Evolutionary conservation across 2,797 vertebrate genomes (phyloP).

Genomic region (Sphaeramia orbicularis): DNA sequence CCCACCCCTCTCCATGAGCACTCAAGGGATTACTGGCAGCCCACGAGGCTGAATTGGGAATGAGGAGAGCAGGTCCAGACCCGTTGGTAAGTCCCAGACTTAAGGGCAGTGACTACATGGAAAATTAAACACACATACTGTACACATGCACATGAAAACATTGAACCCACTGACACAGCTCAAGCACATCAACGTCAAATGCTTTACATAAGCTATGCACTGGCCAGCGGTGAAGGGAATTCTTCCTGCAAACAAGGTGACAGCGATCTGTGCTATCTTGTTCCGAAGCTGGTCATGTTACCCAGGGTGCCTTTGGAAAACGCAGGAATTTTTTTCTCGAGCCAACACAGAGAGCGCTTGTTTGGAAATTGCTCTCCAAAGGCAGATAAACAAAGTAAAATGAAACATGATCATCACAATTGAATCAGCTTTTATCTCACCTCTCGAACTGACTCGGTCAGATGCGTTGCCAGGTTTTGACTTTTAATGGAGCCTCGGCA

Average conservation of each 20-base stretch:
- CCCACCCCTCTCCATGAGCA: slow-evolving; percentile 66
- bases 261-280: slow-evolving; percentile 71
- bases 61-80: slow-evolving; percentile 80
- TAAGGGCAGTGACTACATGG: slow-evolving; percentile 83
- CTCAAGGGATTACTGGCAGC: slow-evolving; percentile 81
- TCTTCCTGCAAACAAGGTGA: slow-evolving; percentile 58
- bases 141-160: slow-evolving; percentile 75
- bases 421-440: slow-evolving; percentile 44
- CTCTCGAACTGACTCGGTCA: slow-evolving; percentile 33
- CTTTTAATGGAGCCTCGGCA: slow-evolving; percentile 54
- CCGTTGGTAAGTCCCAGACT: slow-evolving; percentile 80
- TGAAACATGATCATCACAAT: slow-evolving; percentile 63
- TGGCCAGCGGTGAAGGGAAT: slow-evolving; percentile 35
- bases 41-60: slow-evolving; percentile 72
- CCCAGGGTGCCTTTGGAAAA: slow-evolving; percentile 46
- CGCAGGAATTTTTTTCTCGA: slow-evolving; percentile 39
- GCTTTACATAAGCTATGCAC: slow-evolving; percentile 65
- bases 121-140: slow-evolving; percentile 82
- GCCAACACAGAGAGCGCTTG: slow-evolving; percentile 37
- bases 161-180: slow-evolving; percentile 77
- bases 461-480: slow-evolving; percentile 56
- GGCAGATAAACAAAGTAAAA: slow-evolving; percentile 58
- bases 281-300: slow-evolving; percentile 62
- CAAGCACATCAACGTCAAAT: slow-evolving; percentile 57
- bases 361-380: slow-evolving; percentile 22